Base-by-base conservation (phyloP, 2,888 invertebrate species). In the Nudaria mundana region DNA sequence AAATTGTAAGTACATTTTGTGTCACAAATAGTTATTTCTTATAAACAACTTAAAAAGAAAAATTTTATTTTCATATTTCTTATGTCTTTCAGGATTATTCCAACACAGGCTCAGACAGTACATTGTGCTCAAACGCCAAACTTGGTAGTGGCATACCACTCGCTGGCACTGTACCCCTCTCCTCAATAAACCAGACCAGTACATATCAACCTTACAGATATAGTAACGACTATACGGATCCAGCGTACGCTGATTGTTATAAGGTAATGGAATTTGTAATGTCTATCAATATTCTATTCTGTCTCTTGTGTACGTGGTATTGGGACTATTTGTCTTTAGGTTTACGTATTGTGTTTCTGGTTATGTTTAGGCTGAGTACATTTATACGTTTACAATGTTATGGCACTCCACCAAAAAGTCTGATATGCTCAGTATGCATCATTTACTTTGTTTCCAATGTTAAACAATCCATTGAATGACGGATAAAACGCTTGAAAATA, bases 201-300 rank as follows among this genome's bases (percentile, higher is more conserved):
- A 65, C 75, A 1, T 85, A 86, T 53, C 84, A 85, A 22, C 82
- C 84, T 0, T 86, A 85, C 58, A 80, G 91, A 66, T 94, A 93
- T 71, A 93, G 93, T 51, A 93, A 93, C 35, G 95, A 95, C 74
- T 95, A 94, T 72, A 92, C 93, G 22, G 95, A 95, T 61, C 94
- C 94, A 0, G 92, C 92, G 44, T 95, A 94, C 83, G 93, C 94
- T 48, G 94, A 94, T 48, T 94, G 94, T 87, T 87, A 92, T 90
- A 90, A 91, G 90, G 89, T 82, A 64, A 62, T 56, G 50, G 45
- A 52, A 52, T 55, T 45, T 51, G 30, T 48, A 52, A 44, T 52
- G 31, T 42, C 43, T 40, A 60, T 60, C 46, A 53, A 60, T 58
- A 60, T 60, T 58, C 43, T 42, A 53, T 51, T 41, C 32, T 24